These are phyloP conservation scores for Hycleus phaleratus DNA, from an alignment of 1,140 invertebrate species.

Conservation along the genomic window DNA sequence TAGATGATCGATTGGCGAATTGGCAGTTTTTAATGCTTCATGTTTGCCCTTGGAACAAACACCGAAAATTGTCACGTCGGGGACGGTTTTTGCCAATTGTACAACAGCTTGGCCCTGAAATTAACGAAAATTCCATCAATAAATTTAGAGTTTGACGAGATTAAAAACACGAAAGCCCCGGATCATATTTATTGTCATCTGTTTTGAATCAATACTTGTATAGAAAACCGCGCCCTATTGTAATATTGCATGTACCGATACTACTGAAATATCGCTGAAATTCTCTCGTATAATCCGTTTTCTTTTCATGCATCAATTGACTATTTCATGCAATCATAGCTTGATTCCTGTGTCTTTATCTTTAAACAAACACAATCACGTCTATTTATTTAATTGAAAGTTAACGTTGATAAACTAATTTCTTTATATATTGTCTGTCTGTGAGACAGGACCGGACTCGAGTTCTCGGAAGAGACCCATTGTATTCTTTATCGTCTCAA, in stretches of 20 bases:
- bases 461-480: no score
- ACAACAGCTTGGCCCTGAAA: slow-evolving; percentile 73
- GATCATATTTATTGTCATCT: no score
- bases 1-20: slow-evolving; percentile 65
- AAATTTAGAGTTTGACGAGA: no score
- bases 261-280: no score
- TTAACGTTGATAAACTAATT: slow-evolving; percentile 3
- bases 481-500: no score
- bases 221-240: no score
- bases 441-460: no score
- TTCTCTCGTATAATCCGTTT: no score
- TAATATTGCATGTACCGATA: no score
- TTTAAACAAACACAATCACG: neutral
- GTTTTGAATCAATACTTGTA: no score
- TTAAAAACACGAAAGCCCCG: neutral
- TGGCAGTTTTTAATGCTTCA: slow-evolving; percentile 62
- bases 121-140: neutral
- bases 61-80: slow-evolving; percentile 74
- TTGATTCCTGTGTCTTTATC: neutral
- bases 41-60: slow-evolving; percentile 80
- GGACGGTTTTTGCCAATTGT: slow-evolving; percentile 73
- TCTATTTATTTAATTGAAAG: slow-evolving; percentile 10
- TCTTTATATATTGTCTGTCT: no score
- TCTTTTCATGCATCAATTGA: neutral
- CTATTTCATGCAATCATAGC: slow-evolving; percentile 8